These are phyloP conservation scores for Echinometra lucunter DNA, from an alignment of 53 echinoderm and acorn worm genomes.

Conservation along the genomic window DNA sequence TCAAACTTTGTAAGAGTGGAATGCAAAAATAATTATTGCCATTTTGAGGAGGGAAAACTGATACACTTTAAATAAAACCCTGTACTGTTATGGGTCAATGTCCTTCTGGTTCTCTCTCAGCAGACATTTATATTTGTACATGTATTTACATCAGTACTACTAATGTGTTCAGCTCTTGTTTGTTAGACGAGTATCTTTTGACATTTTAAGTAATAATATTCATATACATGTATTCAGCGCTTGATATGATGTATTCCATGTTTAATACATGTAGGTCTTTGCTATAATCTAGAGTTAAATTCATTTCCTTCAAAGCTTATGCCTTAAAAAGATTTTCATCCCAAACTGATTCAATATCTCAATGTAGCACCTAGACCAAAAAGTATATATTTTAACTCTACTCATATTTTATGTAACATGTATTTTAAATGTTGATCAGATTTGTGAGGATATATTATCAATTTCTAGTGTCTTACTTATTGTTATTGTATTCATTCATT, in stretches of 20 bases:
- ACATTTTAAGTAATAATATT: background rate
- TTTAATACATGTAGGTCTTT: background rate
- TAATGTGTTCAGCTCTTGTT: background rate
- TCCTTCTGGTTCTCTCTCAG: too few relatives aligned
- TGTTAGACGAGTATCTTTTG: background rate
- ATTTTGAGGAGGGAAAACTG: too few relatives aligned
- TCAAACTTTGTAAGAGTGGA: too few relatives aligned
- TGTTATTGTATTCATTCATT: background rate
- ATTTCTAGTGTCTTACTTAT: conserved; percentile 23
- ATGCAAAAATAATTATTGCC: too few relatives aligned
- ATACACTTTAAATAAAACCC: too few relatives aligned
- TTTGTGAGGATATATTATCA: conserved; percentile 7
- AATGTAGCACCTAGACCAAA: background rate
- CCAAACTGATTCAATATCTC: background rate
- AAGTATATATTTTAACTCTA: background rate
- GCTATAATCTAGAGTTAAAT: background rate
- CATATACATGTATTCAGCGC: background rate
- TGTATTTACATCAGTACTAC: conserved; percentile 42
- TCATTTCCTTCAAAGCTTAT: background rate
- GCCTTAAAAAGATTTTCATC: too few relatives aligned
- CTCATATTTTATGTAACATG: background rate
- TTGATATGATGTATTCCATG: background rate
- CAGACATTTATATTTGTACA: background rate
- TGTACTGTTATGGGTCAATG: too few relatives aligned
- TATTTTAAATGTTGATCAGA: background rate